Percentiles rank a stretch among this genome's conserved stretches.
These are phyloP conservation scores for Drosophila siamana DNA, from an alignment of 2,888 invertebrate genomes.

Conservation along the genomic window DNA sequence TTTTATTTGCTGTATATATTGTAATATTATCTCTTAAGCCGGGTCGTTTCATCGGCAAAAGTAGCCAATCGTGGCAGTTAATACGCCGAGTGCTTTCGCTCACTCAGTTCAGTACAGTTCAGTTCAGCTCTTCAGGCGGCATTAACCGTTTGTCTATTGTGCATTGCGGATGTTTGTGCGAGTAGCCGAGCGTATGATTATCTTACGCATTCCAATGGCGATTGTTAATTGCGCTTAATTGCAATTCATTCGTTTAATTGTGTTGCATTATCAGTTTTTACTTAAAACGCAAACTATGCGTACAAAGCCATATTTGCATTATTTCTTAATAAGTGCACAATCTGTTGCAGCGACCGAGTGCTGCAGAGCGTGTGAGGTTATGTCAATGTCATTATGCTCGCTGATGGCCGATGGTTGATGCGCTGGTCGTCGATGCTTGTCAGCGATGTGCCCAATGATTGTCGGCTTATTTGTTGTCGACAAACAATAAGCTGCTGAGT, in stretches of 20 bases:
- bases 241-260: conserved; percentile 26
- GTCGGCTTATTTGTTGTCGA: conserved; percentile 1
- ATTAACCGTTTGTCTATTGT: neutral
- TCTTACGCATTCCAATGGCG: conserved; percentile 1
- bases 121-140: neutral
- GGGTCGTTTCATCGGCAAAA: no score
- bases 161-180: neutral
- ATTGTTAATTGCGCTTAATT: conserved; percentile 21
- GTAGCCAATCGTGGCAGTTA: no score
- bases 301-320: conserved; percentile 2
- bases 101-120: neutral
- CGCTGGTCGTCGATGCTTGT: neutral
- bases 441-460: neutral
- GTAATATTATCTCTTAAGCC: no score
- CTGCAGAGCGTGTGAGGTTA: neutral
- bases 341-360: neutral
- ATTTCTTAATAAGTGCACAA: conserved; percentile 5
- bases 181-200: conserved; percentile 8
- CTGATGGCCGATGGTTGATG: no score
- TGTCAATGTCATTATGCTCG: neutral
- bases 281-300: neutral
- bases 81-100: no score
- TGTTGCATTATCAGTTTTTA: conserved; percentile 8
- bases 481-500: neutral
- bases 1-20: no score